Base-by-base conservation (phyloP, 2,888 invertebrate species). In the Notocelia uddmanniana region DNA sequence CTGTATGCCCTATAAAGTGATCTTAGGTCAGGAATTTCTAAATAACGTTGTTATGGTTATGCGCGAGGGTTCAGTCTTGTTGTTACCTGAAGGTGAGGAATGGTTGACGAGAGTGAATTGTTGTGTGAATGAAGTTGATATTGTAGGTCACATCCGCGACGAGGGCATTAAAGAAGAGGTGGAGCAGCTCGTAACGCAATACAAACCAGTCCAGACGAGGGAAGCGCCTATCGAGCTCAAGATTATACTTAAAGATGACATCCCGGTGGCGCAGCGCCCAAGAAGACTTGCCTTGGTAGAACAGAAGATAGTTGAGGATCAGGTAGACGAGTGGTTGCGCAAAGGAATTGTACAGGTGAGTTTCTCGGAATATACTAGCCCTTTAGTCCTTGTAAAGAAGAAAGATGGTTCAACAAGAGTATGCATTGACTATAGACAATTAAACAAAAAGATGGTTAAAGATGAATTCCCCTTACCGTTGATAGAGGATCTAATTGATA, bases 21-120 rank as follows among this genome's bases (percentile, higher is more conserved):
- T 63, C 0, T 34, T 63, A 63, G 63, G 63, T n/a, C 34, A 50
- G 52, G 63, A 63, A 52, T 63, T 63, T 52, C 34, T 63, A 3
- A 31, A 48, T 8, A 37, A 86, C 94, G 95, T 83, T 92, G 94
- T 85, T 13, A 59, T 94, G 94, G 79, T 93, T 94, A 70, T 96
- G 52, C 50, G 63, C 52, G 34, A 34, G 15, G 63, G 63, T 63
- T 63, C 52, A 19, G 63, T 63, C 6, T 19, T 6, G 15, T 31
- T 63, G 9, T n/a, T 63, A 19, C 10, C 50, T 15, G 63, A 63
- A 19, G 52, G 34, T 63, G 63, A 63, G 18, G 63, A 19, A 52
- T 63, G 52, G 50, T 34, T 63, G 52, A 19, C 26, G 8, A 23
- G 31, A 5, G 19, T 64, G 52, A 52, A 50, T 23, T 45, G 41